phyloP scores from a whole-genome alignment of 23 tunicate genomes.

The Oikopleura dioica region DNA sequence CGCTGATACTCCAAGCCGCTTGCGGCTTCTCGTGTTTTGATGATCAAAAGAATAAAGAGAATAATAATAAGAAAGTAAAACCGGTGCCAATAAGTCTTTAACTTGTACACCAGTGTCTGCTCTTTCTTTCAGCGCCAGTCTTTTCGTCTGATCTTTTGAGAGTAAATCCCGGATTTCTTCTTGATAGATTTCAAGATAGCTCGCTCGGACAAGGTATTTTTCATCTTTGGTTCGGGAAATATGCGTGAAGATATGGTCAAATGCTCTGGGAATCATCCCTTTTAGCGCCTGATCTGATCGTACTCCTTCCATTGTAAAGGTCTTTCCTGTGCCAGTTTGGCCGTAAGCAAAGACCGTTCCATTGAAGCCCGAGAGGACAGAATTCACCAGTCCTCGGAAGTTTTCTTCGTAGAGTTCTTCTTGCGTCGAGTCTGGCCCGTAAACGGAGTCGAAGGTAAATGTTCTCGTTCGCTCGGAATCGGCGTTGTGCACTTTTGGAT shows the following conservation, averaged over 20 bases:
- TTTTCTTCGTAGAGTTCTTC: constrained; percentile 89
- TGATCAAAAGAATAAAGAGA: too few relatives aligned
- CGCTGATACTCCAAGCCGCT: too few relatives aligned
- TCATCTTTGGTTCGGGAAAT: constrained; percentile 83
- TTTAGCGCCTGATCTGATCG: constrained; percentile 36
- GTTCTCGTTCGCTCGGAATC: constrained; percentile 27
- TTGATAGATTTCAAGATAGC: constrained; percentile 80
- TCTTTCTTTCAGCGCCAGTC: constrained; percentile 66
- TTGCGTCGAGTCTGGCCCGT: constrained; percentile 78
- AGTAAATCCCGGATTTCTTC: constrained; percentile 68
- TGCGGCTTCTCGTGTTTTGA: too few relatives aligned
- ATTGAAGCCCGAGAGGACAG: constrained; percentile 69
- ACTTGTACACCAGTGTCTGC: constrained; percentile 59
- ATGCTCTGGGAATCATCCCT: constrained; percentile 91
- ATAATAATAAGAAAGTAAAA: too few relatives aligned
- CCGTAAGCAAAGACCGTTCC: constrained; percentile 97
- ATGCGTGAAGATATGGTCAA: constrained; percentile 83
- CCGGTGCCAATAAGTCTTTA: too few relatives aligned
- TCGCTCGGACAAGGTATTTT: constrained; percentile 66
- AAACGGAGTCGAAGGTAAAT: constrained; percentile 88
- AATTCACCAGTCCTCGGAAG: constrained; percentile 38
- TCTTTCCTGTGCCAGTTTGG: constrained; percentile 93
- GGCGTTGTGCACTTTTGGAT: constrained; percentile 29
- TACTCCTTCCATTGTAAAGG: constrained; percentile 93
- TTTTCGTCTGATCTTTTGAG: constrained; percentile 64